Evolutionary conservation across 2,113 vertebrate species (phyloP), one percentile per base, ranked within the genome.

Genomic region (Bambusicola thoracicus): DNA sequence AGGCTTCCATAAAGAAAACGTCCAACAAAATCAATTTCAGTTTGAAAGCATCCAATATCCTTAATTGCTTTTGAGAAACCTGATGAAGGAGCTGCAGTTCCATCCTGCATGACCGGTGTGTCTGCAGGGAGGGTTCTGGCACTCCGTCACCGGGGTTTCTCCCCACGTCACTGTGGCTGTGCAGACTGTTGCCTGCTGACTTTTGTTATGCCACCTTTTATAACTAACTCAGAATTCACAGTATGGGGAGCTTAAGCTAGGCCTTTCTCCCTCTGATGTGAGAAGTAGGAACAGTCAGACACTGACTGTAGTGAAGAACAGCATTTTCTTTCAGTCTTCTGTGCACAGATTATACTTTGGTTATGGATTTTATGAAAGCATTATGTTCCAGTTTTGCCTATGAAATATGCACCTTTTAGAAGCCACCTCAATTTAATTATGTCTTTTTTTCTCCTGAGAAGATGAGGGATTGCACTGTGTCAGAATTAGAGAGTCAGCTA

Each of bases 151-250:
- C 22, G 24, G 40, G 5, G 20, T 7, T 87, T 75, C 25, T 68
- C 40, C 30, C 32, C 1, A 0, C 7, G 2, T 30, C 0, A 0
- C 61, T 48, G 27, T 34, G 36, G 27, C 68, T 74, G 32, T 44
- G 18, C 48, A 69, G 30, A 19, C 62, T 38, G n/a, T 53, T 73
- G 32, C 68, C n/a, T 82, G 18, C 43, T 90, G 82, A 90, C 85
- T 73, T 94, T 74, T 67, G 58, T 32, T 13, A 76, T 59, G 83
- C 85, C 56, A 90, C 36, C 74, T 92, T 90, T 77, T 81, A 91
- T 91, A 92, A 96, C 92, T 90, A 93, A 5, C 72, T 90, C 82
- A 63, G n/a, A 82, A 51, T 36, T 89, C 92, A 43, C 82, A 43
- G 65, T 65, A 46, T 74, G 90, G 63, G 34, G 55, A 53, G 51